phyloP scores from a whole-genome alignment of 1,140 invertebrate species.

The Nasonia longicornis region DNA sequence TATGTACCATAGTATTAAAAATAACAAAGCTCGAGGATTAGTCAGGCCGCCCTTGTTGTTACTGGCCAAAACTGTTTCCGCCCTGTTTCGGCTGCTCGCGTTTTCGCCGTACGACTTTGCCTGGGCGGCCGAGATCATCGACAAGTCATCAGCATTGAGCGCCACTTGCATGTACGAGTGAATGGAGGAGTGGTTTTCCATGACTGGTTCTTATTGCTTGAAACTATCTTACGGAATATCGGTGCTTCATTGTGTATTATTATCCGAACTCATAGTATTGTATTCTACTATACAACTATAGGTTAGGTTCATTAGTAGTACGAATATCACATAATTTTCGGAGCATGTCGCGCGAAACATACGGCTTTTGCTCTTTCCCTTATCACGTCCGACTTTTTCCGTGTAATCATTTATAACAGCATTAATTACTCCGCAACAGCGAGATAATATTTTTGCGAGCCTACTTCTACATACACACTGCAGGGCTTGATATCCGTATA shows the following conservation, averaged over 20 bases:
- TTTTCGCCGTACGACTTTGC: slow-evolving; percentile 55
- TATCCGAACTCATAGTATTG: background rate
- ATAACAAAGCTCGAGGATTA: slow-evolving; percentile 77
- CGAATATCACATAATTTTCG: slow-evolving; percentile 25
- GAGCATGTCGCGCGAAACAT: slow-evolving; percentile 18
- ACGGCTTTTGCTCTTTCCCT: background rate
- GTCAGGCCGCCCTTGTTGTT: slow-evolving; percentile 69
- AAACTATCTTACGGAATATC: slow-evolving; percentile 11
- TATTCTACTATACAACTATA: background rate
- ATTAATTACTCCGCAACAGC: background rate
- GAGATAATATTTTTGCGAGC: background rate
- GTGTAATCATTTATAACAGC: slow-evolving; percentile 29
- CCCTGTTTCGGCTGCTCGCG: slow-evolving; percentile 56
- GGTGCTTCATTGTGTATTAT: slow-evolving; percentile 8
- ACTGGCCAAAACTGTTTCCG: slow-evolving; percentile 53
- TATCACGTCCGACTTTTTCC: slow-evolving; percentile 14
- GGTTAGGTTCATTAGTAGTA: background rate
- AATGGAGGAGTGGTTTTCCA: slow-evolving; percentile 60
- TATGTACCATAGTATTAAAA: slow-evolving; percentile 82
- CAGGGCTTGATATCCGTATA: too few relatives aligned
- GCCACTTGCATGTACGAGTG: slow-evolving; percentile 55
- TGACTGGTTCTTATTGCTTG: slow-evolving; percentile 36
- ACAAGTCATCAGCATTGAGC: slow-evolving; percentile 56
- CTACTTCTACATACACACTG: background rate
- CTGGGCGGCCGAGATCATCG: slow-evolving; percentile 49